These are phyloP conservation scores for Prolemur simus DNA, from an alignment of 2,113 vertebrate genomes.

Conservation along the genomic window DNA sequence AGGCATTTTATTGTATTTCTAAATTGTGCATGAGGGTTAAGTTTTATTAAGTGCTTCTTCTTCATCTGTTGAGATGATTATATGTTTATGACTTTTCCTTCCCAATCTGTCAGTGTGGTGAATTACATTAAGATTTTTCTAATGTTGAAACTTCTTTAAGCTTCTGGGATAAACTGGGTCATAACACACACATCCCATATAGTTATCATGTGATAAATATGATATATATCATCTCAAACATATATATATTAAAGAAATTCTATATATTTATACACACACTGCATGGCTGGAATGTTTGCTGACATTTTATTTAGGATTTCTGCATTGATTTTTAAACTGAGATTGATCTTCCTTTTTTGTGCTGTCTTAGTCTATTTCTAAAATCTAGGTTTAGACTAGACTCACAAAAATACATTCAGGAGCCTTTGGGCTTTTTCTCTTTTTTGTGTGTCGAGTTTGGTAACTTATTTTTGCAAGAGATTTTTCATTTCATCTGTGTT, in stretches of 20 bases:
- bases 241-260: not conserved
- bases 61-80: not conserved
- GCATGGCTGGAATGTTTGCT: not conserved
- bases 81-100: not conserved
- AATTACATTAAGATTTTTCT: not conserved
- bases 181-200: not conserved
- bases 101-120: not conserved
- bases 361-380: not conserved
- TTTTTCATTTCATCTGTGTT: constrained; percentile 28
- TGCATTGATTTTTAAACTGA: not conserved
- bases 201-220: not conserved
- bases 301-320: not conserved
- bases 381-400: not conserved
- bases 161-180: not conserved
- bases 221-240: not conserved
- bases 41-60: not conserved
- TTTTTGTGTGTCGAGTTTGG: constrained; percentile 8
- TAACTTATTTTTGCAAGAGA: constrained; percentile 31
- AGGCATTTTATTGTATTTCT: not conserved
- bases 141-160: not conserved
- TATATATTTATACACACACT: not conserved
- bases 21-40: not conserved
- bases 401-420: not conserved
- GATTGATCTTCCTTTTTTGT: not conserved
- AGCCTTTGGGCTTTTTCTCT: not conserved